A percentile compares a stretch with the other conserved stretches of the same genome.
Evolutionary conservation across 2,888 invertebrate species (phyloP).

Genomic region (Geophilus truncorum): DNA sequence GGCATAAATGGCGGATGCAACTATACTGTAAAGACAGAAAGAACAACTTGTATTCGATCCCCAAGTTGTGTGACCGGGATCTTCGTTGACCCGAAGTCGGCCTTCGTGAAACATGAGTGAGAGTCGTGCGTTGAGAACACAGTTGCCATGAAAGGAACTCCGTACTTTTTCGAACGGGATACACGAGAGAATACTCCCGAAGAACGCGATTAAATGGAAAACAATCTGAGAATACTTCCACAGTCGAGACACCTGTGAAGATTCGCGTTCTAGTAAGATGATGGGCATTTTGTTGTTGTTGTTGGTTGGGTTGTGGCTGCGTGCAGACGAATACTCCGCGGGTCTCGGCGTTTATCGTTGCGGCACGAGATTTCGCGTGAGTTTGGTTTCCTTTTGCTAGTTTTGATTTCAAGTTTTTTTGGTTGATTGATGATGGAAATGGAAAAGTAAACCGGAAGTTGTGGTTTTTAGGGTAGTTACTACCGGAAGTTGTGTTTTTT

Average conservation of each 20-base stretch:
- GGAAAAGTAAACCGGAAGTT: too few relatives aligned
- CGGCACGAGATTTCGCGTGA: background rate
- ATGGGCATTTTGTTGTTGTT: conserved; percentile 28
- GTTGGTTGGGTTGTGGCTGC: too few relatives aligned
- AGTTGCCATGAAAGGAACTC: conserved; percentile 30
- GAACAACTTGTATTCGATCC: conserved; percentile 13
- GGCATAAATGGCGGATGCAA: conserved; percentile 16
- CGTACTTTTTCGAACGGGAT: conserved; percentile 33
- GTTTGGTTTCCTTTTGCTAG: too few relatives aligned
- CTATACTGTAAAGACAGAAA: conserved; percentile 15
- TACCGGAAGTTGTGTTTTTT: too few relatives aligned
- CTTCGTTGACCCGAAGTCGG: conserved; percentile 9
- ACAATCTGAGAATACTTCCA: conserved; percentile 35
- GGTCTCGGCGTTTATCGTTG: background rate
- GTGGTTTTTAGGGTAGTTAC: too few relatives aligned
- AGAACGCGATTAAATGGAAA: conserved; percentile 32
- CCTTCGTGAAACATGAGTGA: background rate
- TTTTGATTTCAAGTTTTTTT: too few relatives aligned
- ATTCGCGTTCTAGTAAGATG: conserved; percentile 5
- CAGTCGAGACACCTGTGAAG: conserved; percentile 18
- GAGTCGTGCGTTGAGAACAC: conserved; percentile 31
- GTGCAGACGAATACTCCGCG: background rate
- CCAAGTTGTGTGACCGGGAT: background rate
- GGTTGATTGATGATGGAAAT: too few relatives aligned
- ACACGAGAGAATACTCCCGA: conserved; percentile 30